Evolutionary conservation across 2,797 vertebrate genomes (phyloP), one percentile per base, ranked within the genome.

Genomic region (Mus caroli): DNA sequence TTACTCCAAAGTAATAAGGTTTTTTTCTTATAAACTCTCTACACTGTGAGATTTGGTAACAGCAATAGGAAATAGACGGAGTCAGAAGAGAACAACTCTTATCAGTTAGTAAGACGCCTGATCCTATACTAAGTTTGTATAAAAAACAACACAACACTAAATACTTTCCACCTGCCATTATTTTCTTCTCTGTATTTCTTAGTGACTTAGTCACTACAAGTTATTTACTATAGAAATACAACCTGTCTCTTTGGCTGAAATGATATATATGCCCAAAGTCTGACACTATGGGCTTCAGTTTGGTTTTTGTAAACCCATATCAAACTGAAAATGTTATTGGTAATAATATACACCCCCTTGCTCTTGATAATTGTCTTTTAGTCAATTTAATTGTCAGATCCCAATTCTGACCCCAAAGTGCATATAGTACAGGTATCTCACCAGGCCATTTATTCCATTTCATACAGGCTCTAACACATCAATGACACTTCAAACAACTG

Each of bases 281-380:
- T 69, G 24, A n/a, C 26, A 69, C 56, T 78, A 37, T 28, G 19
- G 26, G 5, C 52, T 80, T 90, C 46, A 13, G 62, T 11, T 82
- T 87, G 50, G 90, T 94, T 90, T 92, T 50, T 79, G 3, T 50
- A 34, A 79, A 84, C 24, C 52, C 13, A 76, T 13, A 7, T 46
- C 90, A 79, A 93, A 96, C 28, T 69, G 6, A 14, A 83, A 93
- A 87, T 79, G 40, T 43, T 76, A 60, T n/a, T 60, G 34, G 54
- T 78, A 54, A 73, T 78, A 77, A 85, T 69, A 58, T 26, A 1
- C 8, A 62, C 8, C 1, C 6, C 24, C 7, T 92, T 96, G 89
- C 73, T 85, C 50, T 67, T 75, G 1, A 19, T 84, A 67, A 79
- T 37, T 69, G 43, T 69, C 64, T 14, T 50, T 84, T 88, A 84